phyloP scores from a whole-genome alignment of 1,140 invertebrate species.

The Mizuhopecten yessoensis region DNA sequence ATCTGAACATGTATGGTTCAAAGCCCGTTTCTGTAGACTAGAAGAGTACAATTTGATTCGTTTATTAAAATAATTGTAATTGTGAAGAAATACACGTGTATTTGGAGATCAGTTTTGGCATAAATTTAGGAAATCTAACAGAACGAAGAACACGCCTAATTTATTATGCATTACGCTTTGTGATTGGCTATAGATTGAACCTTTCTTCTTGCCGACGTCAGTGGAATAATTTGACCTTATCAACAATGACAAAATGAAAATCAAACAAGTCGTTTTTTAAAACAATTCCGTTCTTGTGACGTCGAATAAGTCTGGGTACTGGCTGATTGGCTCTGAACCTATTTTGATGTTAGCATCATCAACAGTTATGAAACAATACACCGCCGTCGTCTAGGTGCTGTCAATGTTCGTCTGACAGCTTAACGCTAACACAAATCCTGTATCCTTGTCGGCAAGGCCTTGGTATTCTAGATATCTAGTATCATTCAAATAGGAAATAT shows the following conservation, averaged over 20 bases:
- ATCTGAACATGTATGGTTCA: background rate
- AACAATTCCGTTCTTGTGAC: background rate
- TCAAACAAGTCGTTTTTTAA: background rate
- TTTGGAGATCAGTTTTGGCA: constrained; percentile 4
- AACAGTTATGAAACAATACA: background rate
- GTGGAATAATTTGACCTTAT: background rate
- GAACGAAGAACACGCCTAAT: constrained; percentile 25
- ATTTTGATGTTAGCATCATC: too few species aligned
- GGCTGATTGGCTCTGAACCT: background rate
- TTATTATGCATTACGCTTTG: constrained; percentile 28
- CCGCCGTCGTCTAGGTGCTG: background rate
- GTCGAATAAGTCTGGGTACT: too few species aligned
- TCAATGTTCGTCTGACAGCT: background rate
- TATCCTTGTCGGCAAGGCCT: background rate
- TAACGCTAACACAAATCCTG: background rate
- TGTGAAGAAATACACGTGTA: background rate
- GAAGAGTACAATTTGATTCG: background rate
- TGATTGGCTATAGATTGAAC: constrained; percentile 26
- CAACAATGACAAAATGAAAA: constrained; percentile 35
- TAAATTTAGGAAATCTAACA: background rate
- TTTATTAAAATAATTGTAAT: background rate
- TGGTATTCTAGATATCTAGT: too few species aligned
- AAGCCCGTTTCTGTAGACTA: background rate
- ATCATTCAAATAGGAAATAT: too few species aligned
- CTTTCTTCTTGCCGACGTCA: constrained; percentile 29